These are phyloP conservation scores for Mareca strepera DNA, from an alignment of 2,797 vertebrate species.

Conservation along the genomic window DNA sequence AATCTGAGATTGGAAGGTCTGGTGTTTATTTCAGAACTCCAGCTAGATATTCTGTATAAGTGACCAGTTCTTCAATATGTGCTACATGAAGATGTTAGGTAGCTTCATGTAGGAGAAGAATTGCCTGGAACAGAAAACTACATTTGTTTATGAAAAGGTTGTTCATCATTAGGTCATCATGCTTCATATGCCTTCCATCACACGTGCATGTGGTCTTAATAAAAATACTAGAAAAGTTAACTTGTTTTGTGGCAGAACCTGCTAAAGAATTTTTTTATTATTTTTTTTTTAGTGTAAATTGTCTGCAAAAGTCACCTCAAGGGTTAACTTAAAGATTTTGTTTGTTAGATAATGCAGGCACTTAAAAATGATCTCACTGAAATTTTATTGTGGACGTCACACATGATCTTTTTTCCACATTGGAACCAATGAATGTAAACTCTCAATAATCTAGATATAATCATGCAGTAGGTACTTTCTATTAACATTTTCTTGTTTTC, in stretches of 20 bases:
- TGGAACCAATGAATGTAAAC: constrained; percentile 4
- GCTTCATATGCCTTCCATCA: neutral
- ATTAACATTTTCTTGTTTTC: constrained; percentile 62
- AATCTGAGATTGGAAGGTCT: neutral
- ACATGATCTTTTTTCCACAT: neutral
- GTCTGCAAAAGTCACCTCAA: neutral
- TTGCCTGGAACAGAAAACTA: neutral
- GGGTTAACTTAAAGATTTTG: neutral
- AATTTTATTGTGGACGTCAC: neutral
- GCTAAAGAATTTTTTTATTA: constrained; percentile 15
- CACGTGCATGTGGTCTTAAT: neutral
- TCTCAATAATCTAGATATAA: neutral
- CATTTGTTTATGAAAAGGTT: neutral
- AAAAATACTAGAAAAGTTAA: neutral
- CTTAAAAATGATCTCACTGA: neutral
- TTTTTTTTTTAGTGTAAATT: neutral
- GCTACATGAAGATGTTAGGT: neutral
- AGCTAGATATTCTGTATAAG: neutral
- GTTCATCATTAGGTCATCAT: neutral
- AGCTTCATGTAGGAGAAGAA: neutral
- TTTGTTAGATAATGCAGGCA: neutral
- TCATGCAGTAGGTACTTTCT: neutral
- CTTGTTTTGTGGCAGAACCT: neutral
- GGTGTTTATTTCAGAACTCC: neutral
- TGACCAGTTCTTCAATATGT: neutral